A percentile compares a stretch with the other conserved stretches of the same genome.
Conservation (phyloP, 2,113 vertebrate species). For the Nothoprocta pentlandii region DNA sequence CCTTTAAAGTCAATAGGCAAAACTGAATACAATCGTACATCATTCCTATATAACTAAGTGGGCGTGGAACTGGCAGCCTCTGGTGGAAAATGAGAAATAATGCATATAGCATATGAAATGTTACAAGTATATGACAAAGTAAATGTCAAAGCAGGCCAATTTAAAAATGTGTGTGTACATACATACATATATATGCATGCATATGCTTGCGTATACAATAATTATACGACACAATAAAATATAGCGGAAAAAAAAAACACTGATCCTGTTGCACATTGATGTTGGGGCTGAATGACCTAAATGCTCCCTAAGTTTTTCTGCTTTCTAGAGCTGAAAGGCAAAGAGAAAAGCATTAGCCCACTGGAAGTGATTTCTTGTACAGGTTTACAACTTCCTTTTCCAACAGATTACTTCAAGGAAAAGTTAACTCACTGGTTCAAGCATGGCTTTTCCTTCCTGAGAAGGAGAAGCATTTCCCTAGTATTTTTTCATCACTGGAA, state of each 20-base stretch:
- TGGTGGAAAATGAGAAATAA: constrained; percentile 79
- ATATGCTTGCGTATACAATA: constrained; percentile 42
- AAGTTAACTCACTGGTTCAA: background rate
- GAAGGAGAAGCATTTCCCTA: background rate
- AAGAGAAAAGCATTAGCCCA: constrained; percentile 8
- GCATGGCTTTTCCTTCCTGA: background rate
- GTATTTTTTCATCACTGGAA: background rate
- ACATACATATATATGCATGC: constrained; percentile 24
- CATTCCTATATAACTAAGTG: constrained; percentile 15
- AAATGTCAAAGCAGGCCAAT: constrained; percentile 69
- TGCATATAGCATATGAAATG: constrained; percentile 80
- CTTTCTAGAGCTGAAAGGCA: background rate
- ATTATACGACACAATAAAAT: constrained; percentile 59
- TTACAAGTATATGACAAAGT: constrained; percentile 76
- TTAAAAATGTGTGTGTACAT: background rate
- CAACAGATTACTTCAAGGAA: constrained; percentile 41
- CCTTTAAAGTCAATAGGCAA: background rate
- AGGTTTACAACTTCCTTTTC: constrained; percentile 38
- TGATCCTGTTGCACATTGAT: background rate
- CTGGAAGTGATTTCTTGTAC: constrained; percentile 47
- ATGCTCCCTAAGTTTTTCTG: background rate
- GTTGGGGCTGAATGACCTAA: background rate
- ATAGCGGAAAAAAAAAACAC: background rate
- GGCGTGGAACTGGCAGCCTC: background rate
- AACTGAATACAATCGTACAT: background rate